Base-by-base conservation (phyloP, 2,797 vertebrate species). In the Pseudocheirus occidentalis region DNA sequence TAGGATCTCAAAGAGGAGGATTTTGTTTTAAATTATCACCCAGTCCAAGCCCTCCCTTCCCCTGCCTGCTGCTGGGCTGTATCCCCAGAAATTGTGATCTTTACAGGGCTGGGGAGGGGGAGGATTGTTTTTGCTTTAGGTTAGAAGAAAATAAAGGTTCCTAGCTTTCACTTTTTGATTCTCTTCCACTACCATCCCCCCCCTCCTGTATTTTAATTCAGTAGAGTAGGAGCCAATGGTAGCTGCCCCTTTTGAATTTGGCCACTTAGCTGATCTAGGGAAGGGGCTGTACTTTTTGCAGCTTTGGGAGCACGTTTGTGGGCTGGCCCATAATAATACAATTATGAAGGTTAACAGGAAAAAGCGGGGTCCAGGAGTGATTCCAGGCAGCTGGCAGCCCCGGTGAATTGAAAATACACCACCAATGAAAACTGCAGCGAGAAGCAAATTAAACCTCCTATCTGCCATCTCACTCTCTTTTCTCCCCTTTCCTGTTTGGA, bases 401-500 rank as follows among this genome's bases (percentile, higher is more conserved):
- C 95, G 98, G 97, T 96, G 99, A 99, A 99, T 99, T 99, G 99
- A 99, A 99, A 99, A 99, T 96, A 3, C 98, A 98, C 98, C 98
- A 97, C 98, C 98, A 99, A 98, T 99, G 98, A 99, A 99, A 99
- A 99, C 99, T 99, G 99, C 99, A 99, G 98, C 94, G 98, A 99
- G 99, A 99, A 99, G 99, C 99, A 99, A 99, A 99, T 99, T 99
- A 99, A 99, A 99, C 98, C 99, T 99, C 99, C 98, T 99, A 99
- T 99, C 99, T 99, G 99, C 99, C 99, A 99, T 99, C 99, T 99
- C 99, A 98, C 99, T 99, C 98, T 99, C 99, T 99, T 99, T 99
- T 99, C 99, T 99, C 99, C 99, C 98, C 99, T 99, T 99, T 99
- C 99, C 99, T 99, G 99, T 99, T 99, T 99, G 99, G 99, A 99